Conservation (phyloP, 2,888 invertebrate genomes). For the Drosophila histrio region DNA sequence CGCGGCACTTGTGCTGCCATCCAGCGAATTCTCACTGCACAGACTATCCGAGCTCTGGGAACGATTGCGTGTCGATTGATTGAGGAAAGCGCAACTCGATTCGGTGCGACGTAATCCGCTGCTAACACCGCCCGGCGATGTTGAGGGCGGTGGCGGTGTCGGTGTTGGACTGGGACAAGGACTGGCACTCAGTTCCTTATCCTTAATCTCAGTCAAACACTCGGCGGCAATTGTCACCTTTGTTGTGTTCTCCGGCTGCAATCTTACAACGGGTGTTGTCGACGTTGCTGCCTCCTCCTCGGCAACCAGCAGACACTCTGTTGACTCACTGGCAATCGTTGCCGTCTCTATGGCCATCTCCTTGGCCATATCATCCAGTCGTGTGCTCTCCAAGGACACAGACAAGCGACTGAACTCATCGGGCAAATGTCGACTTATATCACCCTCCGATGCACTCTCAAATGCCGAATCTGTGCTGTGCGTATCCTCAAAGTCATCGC, state of each 20-base stretch:
- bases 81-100: conserved; percentile 78
- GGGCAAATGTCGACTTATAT: conserved; percentile 82
- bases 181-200: conserved; percentile 59
- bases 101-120: conserved; percentile 80
- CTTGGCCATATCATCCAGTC: conserved; percentile 76
- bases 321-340: conserved; percentile 82
- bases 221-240: conserved; percentile 80
- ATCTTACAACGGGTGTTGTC: conserved; percentile 13
- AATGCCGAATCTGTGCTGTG: conserved; percentile 83
- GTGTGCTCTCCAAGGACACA: conserved; percentile 77
- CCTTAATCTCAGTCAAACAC: conserved; percentile 49
- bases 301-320: conserved; percentile 74
- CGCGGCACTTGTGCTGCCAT: conserved; percentile 71
- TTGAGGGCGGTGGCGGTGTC: conserved; percentile 81
- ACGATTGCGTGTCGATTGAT: conserved; percentile 81
- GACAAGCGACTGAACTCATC: conserved; percentile 82
- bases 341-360: conserved; percentile 82
- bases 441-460: conserved; percentile 83
- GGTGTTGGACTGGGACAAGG: conserved; percentile 73
- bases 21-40: conserved; percentile 83
- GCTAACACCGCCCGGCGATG: conserved; percentile 80
- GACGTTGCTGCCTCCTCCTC: conserved; percentile 64
- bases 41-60: conserved; percentile 84
- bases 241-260: conserved; percentile 30
- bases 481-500: conserved; percentile 82